phyloP scores from a whole-genome alignment of 2,888 invertebrate species.

The Thalpophila matura region DNA sequence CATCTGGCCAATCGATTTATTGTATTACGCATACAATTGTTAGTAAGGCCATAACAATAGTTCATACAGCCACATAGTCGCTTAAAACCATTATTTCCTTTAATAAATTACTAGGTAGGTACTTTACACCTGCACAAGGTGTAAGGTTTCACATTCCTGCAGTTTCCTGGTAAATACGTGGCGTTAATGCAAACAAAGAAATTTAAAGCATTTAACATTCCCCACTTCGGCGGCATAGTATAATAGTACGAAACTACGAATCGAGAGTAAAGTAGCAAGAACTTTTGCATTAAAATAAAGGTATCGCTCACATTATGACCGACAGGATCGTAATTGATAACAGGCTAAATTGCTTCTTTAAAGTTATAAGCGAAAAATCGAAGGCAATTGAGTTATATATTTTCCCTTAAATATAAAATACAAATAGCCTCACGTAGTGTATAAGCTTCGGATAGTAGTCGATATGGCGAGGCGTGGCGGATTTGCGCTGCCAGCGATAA shows the following conservation, averaged over 20 bases:
- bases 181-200: conserved; percentile 63
- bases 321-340: conserved; percentile 21
- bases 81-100: conserved; percentile 55
- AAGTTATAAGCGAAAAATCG: conserved; percentile 37
- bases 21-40: conserved; percentile 32
- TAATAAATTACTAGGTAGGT: conserved; percentile 57
- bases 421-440: conserved; percentile 61
- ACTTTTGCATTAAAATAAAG: conserved; percentile 34
- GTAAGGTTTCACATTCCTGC: conserved; percentile 64
- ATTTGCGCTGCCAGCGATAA: conserved; percentile 45
- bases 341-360: conserved; percentile 23
- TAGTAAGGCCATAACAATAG: conserved; percentile 38
- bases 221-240: not conserved
- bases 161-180: conserved; percentile 66
- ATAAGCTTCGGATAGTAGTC: conserved; percentile 46
- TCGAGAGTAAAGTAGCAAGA: not conserved
- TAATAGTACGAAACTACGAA: conserved; percentile 4
- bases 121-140: conserved; percentile 53
- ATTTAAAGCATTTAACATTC: conserved; percentile 33
- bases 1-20: conserved; percentile 7
- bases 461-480: conserved; percentile 37
- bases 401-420: conserved; percentile 42
- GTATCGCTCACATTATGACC: not conserved
- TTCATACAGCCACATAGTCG: conserved; percentile 43
- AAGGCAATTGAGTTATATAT: conserved; percentile 25